Evolutionary conservation across 1,140 invertebrate species (phyloP), one percentile per base, ranked within the genome.

Genomic region (Bombus confusus): DNA sequence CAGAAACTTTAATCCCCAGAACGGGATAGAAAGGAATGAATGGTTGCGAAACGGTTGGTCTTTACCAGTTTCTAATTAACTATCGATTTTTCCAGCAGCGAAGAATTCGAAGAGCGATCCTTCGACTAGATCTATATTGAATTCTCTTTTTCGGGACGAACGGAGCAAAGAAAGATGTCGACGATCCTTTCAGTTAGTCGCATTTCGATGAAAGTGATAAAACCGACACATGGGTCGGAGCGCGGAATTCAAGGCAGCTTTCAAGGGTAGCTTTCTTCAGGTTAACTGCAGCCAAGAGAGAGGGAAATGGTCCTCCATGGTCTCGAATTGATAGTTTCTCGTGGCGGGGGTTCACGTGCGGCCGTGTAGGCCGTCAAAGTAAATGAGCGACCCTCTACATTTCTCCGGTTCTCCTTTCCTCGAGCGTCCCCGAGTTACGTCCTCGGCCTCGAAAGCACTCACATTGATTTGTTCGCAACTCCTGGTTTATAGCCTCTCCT

Each of bases 401-500:
- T 34, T 75, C 47, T 77, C 75, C 77, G 41, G 82, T 59, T 64
- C 83, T 87, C 69, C 43, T 47, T 80, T 75, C 52, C 69, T 83
- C 28, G n/a, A 18, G 31, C 73, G 75, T 73, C n/a, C 72, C 52
- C 68, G 68, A 64, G 43, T 39, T 72, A 78, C 75, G 68, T 64
- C 13, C 68, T 68, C 39, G 66, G 71, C 31, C 75, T 73, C 47
- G 74, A 74, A 83, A 92, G 92, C 93, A 94, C 93, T 94, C 92
- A 93, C 91, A 93, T 94, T 94, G 93, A 94, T 94, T 94, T 93
- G 93, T 93, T 94, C 92, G 85, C 92, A 92, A 92, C 90, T 93
- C 86, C 91, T 93, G 91, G 91, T 93, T 94, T 94, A 92, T 92
- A 92, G 91, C 83, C 77, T 83, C 90, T 69, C 89, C 81, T 86